These are phyloP conservation scores for Spodoptera picta DNA, from an alignment of 2,888 invertebrate genomes.

Conservation along the genomic window DNA sequence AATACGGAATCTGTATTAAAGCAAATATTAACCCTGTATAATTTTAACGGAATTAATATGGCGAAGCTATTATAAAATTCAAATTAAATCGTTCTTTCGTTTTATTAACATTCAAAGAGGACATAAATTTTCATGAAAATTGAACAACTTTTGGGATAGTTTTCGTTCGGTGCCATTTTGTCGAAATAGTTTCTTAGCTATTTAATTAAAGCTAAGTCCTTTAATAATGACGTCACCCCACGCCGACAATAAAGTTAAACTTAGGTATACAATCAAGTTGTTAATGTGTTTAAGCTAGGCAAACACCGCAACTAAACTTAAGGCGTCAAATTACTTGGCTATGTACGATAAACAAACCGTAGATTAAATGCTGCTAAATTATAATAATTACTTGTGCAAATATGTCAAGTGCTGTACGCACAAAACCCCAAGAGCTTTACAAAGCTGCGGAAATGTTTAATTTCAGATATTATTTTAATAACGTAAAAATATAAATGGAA, in stretches of 20 bases:
- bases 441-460: conserved; percentile 25
- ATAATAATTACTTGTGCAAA: conserved; percentile 35
- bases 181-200: conserved; percentile 71
- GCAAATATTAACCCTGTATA: conserved; percentile 17
- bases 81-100: conserved; percentile 48
- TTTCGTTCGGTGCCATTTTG: conserved; percentile 62
- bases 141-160: conserved; percentile 68
- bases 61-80: conserved; percentile 28
- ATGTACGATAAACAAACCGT: conserved; percentile 35
- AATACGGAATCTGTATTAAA: conserved; percentile 17
- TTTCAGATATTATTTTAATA: conserved; percentile 50
- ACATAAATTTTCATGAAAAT: conserved; percentile 75
- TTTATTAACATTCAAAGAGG: conserved; percentile 61
- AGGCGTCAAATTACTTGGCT: conserved; percentile 42
- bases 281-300: conserved; percentile 53
- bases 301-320: conserved; percentile 45
- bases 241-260: conserved; percentile 49
- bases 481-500: conserved; percentile 59
- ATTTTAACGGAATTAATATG: conserved; percentile 20
- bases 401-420: conserved; percentile 9
- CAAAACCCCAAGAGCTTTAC: conserved; percentile 31
- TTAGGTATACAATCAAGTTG: conserved; percentile 56
- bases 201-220: conserved; percentile 67
- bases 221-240: conserved; percentile 60
- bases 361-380: conserved; percentile 23